phyloP scores from a whole-genome alignment of 2,888 invertebrate genomes.

The Nemoura dubitans region DNA sequence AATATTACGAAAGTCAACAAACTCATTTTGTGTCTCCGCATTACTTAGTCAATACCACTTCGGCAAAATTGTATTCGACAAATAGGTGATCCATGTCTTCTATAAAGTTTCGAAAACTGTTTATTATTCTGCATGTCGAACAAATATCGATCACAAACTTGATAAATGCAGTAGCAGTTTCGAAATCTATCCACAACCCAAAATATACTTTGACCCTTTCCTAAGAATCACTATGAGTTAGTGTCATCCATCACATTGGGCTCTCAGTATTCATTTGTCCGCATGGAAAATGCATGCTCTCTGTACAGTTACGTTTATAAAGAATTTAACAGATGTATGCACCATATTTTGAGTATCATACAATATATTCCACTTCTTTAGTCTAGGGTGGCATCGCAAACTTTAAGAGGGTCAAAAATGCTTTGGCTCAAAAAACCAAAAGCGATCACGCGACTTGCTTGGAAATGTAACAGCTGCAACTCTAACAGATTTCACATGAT shows the following conservation, averaged over 20 bases:
- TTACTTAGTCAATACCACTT: constrained; percentile 51
- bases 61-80: constrained; percentile 52
- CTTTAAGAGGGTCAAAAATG: constrained; percentile 50
- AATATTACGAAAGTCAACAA: constrained; percentile 52
- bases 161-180: constrained; percentile 53
- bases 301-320: constrained; percentile 51
- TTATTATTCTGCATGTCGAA: constrained; percentile 52
- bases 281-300: constrained; percentile 48
- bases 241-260: constrained; percentile 50
- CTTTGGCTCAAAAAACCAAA: constrained; percentile 51
- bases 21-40: constrained; percentile 50
- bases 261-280: constrained; percentile 50
- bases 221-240: constrained; percentile 49
- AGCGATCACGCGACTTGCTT: constrained; percentile 44
- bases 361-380: constrained; percentile 52
- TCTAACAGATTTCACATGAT: constrained; percentile 52
- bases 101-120: constrained; percentile 52
- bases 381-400: constrained; percentile 45
- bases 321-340: constrained; percentile 53
- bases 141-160: constrained; percentile 53
- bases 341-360: constrained; percentile 54
- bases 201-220: constrained; percentile 52
- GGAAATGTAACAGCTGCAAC: constrained; percentile 52
- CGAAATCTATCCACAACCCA: constrained; percentile 53
- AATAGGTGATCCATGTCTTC: constrained; percentile 52